Conservation (phyloP, 2,113 vertebrate species). For the Beaufortia kweichowensis region DNA sequence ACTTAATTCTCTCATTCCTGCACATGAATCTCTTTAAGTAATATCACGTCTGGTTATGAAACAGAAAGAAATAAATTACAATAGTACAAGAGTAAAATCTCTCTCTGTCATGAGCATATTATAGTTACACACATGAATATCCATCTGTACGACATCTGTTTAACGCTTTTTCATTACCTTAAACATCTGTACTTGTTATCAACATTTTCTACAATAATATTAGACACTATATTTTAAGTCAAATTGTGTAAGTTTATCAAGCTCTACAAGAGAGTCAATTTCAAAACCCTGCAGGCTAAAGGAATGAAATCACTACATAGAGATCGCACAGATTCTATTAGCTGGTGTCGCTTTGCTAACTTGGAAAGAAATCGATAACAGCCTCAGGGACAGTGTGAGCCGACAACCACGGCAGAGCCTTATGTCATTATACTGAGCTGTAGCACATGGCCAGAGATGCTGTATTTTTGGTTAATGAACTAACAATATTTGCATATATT, state of each 20-base stretch:
- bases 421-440: background rate
- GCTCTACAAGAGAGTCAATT: conserved; percentile 5
- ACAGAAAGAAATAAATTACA: no score
- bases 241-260: background rate
- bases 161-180: no score
- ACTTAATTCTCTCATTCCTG: background rate
- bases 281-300: conserved; percentile 4
- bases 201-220: background rate
- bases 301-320: conserved; percentile 5
- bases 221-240: no score
- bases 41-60: background rate
- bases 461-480: no score
- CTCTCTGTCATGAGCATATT: background rate
- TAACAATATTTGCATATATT: no score
- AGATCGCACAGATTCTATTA: conserved; percentile 33
- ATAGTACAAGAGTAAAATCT: background rate
- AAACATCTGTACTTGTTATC: background rate
- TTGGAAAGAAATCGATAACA: conserved; percentile 19
- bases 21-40: background rate
- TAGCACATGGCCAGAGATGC: no score
- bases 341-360: conserved; percentile 22
- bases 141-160: background rate
- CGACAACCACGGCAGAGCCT: background rate
- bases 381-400: conserved; percentile 3
- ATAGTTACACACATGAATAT: background rate